These are phyloP conservation scores for Euthynnus affinis DNA, from an alignment of 2,797 vertebrate genomes.

Conservation along the genomic window DNA sequence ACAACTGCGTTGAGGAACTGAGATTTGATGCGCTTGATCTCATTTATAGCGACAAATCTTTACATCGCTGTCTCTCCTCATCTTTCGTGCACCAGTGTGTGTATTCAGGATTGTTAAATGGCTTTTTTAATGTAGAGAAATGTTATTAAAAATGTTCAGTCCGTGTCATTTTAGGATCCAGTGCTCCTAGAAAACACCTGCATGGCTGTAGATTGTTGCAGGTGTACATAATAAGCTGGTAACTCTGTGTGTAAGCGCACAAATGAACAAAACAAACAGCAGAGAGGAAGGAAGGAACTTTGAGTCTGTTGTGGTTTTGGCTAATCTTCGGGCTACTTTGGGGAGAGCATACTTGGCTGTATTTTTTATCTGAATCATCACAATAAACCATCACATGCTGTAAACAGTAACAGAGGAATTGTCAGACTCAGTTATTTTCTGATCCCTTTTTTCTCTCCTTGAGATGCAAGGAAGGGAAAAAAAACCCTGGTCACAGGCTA, in stretches of 20 bases:
- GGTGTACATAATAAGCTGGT: neutral
- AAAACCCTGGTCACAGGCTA: constrained; percentile 8
- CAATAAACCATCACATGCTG: constrained; percentile 20
- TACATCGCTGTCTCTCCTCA: too few species aligned
- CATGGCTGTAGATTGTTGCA: too few species aligned
- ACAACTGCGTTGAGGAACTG: too few species aligned
- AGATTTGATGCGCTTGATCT: too few species aligned
- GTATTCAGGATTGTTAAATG: too few species aligned
- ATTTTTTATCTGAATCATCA: constrained; percentile 33
- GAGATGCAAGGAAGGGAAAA: constrained; percentile 11
- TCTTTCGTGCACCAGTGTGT: too few species aligned
- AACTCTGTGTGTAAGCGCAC: neutral
- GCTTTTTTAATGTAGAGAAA: too few species aligned
- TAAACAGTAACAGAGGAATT: constrained; percentile 5
- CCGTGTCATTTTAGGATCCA: too few species aligned
- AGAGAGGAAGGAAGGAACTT: constrained; percentile 26
- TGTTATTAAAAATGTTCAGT: too few species aligned
- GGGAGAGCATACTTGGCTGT: constrained; percentile 2
- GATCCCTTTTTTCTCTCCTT: neutral
- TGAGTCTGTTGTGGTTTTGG: constrained; percentile 6
- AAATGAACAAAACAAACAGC: neutral
- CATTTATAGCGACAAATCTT: too few species aligned
- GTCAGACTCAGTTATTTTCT: neutral
- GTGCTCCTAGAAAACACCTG: neutral
- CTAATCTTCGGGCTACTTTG: neutral